Evolutionary conservation across 1,140 invertebrate species (phyloP).

Genomic region (Thalassaphorura encarpata): DNA sequence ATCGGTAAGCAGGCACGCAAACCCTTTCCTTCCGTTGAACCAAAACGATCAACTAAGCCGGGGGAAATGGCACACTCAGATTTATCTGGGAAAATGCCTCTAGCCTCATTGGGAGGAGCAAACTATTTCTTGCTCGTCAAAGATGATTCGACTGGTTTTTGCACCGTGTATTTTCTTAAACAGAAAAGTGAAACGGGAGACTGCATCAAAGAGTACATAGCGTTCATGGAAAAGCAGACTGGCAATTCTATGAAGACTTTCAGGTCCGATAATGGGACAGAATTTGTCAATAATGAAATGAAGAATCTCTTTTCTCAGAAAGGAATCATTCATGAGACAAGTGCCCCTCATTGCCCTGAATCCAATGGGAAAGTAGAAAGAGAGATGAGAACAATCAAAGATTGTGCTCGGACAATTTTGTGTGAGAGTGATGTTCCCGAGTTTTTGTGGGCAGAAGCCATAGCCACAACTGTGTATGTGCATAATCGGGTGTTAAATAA

Average conservation of each 20-base stretch:
- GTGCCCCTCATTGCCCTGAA: conserved; percentile 32
- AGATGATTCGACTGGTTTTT: conserved; percentile 38
- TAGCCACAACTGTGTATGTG: conserved; percentile 32
- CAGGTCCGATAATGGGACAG: conserved; percentile 26
- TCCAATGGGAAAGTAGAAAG: conserved; percentile 34
- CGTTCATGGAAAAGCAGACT: conserved; percentile 7
- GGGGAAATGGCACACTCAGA: conserved; percentile 31
- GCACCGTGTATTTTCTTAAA: conserved; percentile 38
- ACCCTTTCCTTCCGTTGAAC: neutral
- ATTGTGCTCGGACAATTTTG: conserved; percentile 30
- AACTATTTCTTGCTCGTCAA: conserved; percentile 38
- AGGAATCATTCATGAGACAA: conserved; percentile 31
- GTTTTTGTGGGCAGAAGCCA: conserved; percentile 32
- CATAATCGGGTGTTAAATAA: conserved; percentile 27
- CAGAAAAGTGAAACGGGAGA: conserved; percentile 37
- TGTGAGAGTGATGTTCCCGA: conserved; percentile 17
- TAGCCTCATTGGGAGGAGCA: conserved; percentile 34
- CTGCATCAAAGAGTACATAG: conserved; percentile 35
- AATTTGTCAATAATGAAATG: conserved; percentile 18
- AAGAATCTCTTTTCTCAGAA: conserved; percentile 4
- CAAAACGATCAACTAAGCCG: neutral
- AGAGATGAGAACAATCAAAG: conserved; percentile 30
- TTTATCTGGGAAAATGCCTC: conserved; percentile 40
- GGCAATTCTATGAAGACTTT: conserved; percentile 23
- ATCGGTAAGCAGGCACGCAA: neutral